phyloP scores from a whole-genome alignment of 2,113 vertebrate genomes.

The Fulmarus glacialis region DNA sequence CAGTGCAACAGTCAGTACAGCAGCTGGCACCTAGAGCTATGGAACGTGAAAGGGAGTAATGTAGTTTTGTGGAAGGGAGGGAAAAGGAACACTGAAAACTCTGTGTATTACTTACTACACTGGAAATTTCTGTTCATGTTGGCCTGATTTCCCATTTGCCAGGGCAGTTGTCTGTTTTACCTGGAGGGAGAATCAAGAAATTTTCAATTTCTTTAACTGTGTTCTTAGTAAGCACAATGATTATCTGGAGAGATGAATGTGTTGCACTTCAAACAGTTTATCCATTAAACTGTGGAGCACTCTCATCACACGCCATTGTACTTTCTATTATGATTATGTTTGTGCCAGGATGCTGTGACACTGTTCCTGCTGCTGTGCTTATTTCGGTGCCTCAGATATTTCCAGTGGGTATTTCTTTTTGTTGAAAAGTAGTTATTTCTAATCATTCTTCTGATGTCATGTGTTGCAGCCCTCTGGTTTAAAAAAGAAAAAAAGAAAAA shows the following conservation, averaged over 20 bases:
- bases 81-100: background rate
- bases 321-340: background rate
- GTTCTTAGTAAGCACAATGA: background rate
- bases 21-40: background rate
- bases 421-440: background rate
- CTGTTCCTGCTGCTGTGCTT: background rate
- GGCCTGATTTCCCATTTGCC: background rate
- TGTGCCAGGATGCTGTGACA: background rate
- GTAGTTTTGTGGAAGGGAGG: background rate
- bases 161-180: background rate
- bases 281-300: slow-evolving; percentile 15
- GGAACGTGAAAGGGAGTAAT: background rate
- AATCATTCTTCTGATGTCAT: background rate
- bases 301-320: background rate
- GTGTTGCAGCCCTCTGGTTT: background rate
- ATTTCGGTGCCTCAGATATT: background rate
- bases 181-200: background rate
- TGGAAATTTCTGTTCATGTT: background rate
- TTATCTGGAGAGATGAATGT: background rate
- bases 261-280: background rate
- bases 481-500: background rate
- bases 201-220: background rate
- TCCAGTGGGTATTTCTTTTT: background rate
- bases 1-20: background rate
- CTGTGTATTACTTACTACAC: background rate